A percentile compares a stretch with the other conserved stretches of the same genome.
These are phyloP conservation scores for Laterallus jamaicensis DNA, from an alignment of 2,113 vertebrate genomes.

Conservation along the genomic window DNA sequence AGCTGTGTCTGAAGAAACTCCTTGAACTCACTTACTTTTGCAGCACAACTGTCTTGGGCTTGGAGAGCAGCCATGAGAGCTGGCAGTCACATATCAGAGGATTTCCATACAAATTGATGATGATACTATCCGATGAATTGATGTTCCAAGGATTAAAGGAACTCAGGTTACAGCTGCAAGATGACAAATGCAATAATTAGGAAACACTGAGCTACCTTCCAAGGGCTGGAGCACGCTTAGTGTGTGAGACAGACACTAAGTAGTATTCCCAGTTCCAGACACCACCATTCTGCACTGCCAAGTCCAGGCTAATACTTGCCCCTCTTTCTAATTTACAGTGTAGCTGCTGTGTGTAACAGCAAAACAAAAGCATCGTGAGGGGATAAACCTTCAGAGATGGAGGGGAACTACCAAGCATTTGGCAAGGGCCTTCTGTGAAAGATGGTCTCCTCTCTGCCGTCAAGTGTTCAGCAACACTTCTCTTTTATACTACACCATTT, in stretches of 20 bases:
- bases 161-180: constrained; percentile 78
- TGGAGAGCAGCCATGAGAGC: constrained; percentile 72
- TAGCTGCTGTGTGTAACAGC: background rate
- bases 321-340: background rate
- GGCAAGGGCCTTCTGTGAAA: background rate
- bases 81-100: constrained; percentile 75
- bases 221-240: background rate
- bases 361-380: background rate
- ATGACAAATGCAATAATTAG: constrained; percentile 1
- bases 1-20: background rate
- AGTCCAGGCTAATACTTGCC: background rate
- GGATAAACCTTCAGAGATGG: background rate
- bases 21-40: constrained; percentile 67
- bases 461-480: background rate
- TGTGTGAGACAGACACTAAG: background rate
- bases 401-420: background rate
- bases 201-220: background rate
- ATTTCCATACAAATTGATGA: constrained; percentile 71
- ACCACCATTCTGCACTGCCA: background rate
- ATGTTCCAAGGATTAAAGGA: constrained; percentile 71
- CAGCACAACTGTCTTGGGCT: constrained; percentile 37
- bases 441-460: background rate
- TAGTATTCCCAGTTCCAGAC: background rate
- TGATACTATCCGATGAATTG: constrained; percentile 32
- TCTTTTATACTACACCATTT: background rate